Evolutionary conservation across 92 coral and sea anemone species (phyloP).

Genomic region (Parazoanthus atlanticus): DNA sequence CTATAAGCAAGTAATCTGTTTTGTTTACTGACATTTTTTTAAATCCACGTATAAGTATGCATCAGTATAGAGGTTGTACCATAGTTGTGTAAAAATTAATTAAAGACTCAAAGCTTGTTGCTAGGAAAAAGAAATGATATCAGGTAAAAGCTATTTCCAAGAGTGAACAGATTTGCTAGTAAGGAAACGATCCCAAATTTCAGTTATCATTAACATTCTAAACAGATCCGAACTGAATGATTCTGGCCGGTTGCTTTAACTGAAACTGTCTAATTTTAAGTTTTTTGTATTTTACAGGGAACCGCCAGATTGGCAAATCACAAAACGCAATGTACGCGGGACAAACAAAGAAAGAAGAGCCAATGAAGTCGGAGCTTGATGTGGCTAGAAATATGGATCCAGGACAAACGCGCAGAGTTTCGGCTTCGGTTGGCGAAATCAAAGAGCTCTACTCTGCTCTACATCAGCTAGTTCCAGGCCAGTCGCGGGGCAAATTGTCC

Average conservation of each 20-base stretch:
- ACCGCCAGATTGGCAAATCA: slow-evolving; percentile 36
- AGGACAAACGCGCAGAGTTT: slow-evolving; percentile 61
- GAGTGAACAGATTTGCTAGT: too few relatives aligned
- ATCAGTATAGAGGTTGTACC: not conserved
- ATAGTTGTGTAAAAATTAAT: too few relatives aligned
- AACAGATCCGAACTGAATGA: too few relatives aligned
- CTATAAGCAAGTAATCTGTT: too few relatives aligned
- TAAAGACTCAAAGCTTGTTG: too few relatives aligned
- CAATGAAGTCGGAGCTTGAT: slow-evolving; percentile 37
- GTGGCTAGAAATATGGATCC: slow-evolving; percentile 29
- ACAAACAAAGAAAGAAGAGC: slow-evolving; percentile 10
- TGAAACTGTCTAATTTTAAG: not conserved
- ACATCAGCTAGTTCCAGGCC: slow-evolving; percentile 81
- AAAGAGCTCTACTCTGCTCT: slow-evolving; percentile 73
- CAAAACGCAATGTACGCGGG: slow-evolving; percentile 40
- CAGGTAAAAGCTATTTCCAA: too few relatives aligned
- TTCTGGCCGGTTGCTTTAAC: not conserved
- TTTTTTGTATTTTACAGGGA: slow-evolving; percentile 8
- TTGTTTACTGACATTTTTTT: not conserved
- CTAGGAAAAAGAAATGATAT: too few relatives aligned
- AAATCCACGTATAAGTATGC: not conserved
- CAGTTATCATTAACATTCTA: too few relatives aligned
- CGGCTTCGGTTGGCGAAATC: slow-evolving; percentile 80
- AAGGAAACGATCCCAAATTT: too few relatives aligned
- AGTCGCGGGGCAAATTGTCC: not conserved